Conservation (phyloP, 2,888 invertebrate species). For the Leucoptera coffeella region DNA sequence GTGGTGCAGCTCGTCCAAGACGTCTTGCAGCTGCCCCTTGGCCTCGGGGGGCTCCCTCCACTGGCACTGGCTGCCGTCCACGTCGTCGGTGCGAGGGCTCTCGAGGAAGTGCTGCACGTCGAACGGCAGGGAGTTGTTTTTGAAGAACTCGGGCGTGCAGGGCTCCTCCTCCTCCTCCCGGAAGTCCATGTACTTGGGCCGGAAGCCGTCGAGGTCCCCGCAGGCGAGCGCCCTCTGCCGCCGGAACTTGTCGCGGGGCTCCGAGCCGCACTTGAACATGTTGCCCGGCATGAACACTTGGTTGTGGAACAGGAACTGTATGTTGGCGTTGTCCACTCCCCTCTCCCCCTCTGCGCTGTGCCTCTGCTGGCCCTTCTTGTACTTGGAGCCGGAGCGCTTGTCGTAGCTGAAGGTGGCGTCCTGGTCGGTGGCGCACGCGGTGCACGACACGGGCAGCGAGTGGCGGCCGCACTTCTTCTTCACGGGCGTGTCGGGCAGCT, state of each 20-base stretch:
- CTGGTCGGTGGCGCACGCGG: constrained; percentile 22
- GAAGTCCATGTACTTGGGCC: constrained; percentile 31
- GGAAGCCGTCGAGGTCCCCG: constrained; percentile 10
- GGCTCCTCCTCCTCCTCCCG: constrained; percentile 17
- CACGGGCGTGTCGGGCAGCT: constrained; percentile 19
- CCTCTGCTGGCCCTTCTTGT: constrained; percentile 27
- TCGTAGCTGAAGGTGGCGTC: constrained; percentile 39
- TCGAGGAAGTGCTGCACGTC: constrained; percentile 21
- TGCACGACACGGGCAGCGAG: constrained; percentile 34
- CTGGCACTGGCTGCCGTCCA: no score
- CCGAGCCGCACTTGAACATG: constrained; percentile 17
- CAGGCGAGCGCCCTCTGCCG: constrained; percentile 17
- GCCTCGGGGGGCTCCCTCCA: constrained; percentile 11
- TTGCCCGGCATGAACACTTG: constrained; percentile 46
- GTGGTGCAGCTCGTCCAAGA: constrained; percentile 33
- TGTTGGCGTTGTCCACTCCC: constrained; percentile 24
- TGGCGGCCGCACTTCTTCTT: constrained; percentile 34
- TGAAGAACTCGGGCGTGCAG: constrained; percentile 22
- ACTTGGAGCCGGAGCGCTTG: constrained; percentile 32
- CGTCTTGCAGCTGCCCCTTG: constrained; percentile 26
- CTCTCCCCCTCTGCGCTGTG: constrained; percentile 17
- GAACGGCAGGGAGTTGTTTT: constrained; percentile 27
- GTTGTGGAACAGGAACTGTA: constrained; percentile 45
- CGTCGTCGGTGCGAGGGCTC: constrained; percentile 14
- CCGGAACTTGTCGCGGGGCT: constrained; percentile 15